Conservation (phyloP, 2,797 vertebrate genomes). For the Antennarius maculatus region DNA sequence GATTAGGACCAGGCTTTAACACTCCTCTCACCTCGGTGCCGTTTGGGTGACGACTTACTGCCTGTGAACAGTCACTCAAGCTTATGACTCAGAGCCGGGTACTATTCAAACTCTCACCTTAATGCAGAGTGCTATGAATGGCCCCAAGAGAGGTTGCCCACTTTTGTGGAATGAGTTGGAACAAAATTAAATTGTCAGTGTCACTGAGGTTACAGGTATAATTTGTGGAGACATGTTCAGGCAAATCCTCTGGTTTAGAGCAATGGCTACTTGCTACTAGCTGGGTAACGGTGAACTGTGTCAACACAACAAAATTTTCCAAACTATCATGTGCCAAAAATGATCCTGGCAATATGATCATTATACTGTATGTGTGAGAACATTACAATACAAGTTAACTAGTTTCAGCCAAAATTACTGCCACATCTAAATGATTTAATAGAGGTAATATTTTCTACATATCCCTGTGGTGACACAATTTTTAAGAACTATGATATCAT, state of each 20-base stretch:
- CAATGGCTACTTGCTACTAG: background rate
- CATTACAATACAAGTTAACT: too few relatives aligned
- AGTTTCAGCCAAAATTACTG: too few relatives aligned
- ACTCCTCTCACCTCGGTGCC: constrained; percentile 28
- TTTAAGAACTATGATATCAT: too few relatives aligned
- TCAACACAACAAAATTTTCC: background rate
- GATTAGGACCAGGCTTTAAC: constrained; percentile 5
- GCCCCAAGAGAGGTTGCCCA: constrained; percentile 9
- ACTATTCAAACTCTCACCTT: constrained; percentile 21
- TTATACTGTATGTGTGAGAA: too few relatives aligned
- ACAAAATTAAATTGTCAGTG: constrained; percentile 1
- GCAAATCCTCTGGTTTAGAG: background rate
- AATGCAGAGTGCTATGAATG: background rate
- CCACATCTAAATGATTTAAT: too few relatives aligned
- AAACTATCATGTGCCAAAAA: background rate
- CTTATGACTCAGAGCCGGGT: constrained; percentile 32
- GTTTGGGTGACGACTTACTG: constrained; percentile 38
- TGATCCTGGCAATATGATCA: background rate
- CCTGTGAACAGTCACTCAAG: constrained; percentile 31
- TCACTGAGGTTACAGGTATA: background rate
- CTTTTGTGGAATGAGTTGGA: background rate
- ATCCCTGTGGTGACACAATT: too few relatives aligned
- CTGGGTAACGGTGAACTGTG: background rate
- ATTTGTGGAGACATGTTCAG: background rate
- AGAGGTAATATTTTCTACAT: too few relatives aligned